Percentiles rank a stretch among this genome's conserved stretches.
These are phyloP conservation scores for Lycorma delicatula DNA, from an alignment of 1,140 invertebrate genomes.

Conservation along the genomic window DNA sequence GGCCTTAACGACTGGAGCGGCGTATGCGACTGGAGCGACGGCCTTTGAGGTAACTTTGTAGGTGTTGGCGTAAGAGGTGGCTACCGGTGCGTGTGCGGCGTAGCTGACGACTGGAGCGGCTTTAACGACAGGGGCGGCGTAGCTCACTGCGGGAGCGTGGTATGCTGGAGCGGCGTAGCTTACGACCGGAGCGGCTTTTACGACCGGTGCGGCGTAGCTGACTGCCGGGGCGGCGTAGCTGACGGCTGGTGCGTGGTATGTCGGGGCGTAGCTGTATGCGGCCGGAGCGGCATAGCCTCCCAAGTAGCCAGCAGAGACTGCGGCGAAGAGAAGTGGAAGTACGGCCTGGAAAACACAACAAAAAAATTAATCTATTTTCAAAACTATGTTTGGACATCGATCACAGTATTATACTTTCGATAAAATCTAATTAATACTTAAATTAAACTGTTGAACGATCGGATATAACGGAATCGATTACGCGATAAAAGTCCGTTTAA, in stretches of 20 bases:
- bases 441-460: too few species aligned
- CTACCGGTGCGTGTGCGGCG: slow-evolving; percentile 9
- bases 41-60: slow-evolving; percentile 23
- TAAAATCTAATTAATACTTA: too few species aligned
- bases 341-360: slow-evolving; percentile 3
- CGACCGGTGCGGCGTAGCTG: slow-evolving; percentile 21
- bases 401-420: too few species aligned
- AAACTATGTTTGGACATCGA: too few species aligned
- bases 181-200: slow-evolving; percentile 12
- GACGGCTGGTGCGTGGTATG: slow-evolving; percentile 26
- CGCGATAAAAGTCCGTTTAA: too few species aligned
- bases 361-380: not conserved
- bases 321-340: slow-evolving; percentile 10
- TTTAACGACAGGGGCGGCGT: slow-evolving; percentile 11
- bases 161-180: slow-evolving; percentile 14
- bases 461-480: too few species aligned
- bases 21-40: slow-evolving; percentile 28
- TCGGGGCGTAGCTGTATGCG: slow-evolving; percentile 17
- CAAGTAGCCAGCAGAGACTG: slow-evolving; percentile 12
- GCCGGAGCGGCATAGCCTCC: not conserved
- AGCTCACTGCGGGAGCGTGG: slow-evolving; percentile 25
- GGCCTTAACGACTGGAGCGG: slow-evolving; percentile 37
- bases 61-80: slow-evolving; percentile 23
- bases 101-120: slow-evolving; percentile 5
- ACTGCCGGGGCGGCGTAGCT: slow-evolving; percentile 26